Conservation (phyloP, 2,113 vertebrate species). For the Arenaria interpres region DNA sequence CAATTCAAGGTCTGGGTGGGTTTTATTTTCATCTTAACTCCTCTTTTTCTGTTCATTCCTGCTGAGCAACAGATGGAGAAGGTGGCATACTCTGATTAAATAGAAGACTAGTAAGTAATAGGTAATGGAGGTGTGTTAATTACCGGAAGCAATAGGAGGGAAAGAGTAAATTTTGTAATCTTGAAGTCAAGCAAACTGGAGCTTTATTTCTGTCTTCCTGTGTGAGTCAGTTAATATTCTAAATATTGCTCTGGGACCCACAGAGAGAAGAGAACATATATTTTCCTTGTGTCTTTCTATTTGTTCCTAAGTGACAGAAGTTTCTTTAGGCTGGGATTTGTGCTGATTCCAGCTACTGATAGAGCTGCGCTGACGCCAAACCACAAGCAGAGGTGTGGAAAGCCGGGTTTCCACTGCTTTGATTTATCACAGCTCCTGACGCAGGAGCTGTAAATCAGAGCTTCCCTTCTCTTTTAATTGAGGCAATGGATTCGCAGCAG, state of each 20-base stretch:
- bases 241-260: background rate
- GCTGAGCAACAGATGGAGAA: slow-evolving; percentile 53
- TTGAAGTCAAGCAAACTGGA: background rate
- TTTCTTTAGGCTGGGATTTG: background rate
- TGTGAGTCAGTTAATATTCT: background rate
- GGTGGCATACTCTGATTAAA: background rate
- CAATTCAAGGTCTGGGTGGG: background rate
- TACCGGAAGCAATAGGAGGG: background rate
- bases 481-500: background rate
- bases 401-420: background rate
- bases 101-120: background rate
- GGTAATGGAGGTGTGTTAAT: background rate
- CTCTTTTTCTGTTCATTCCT: background rate
- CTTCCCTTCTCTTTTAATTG: background rate
- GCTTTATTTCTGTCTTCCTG: background rate
- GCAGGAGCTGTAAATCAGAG: background rate
- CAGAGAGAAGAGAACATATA: background rate
- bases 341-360: background rate
- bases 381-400: background rate
- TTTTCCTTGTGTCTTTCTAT: background rate
- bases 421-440: background rate
- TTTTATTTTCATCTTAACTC: slow-evolving; percentile 20
- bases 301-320: background rate
- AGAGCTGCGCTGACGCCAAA: background rate
- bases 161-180: background rate